Evolutionary conservation across 2,113 vertebrate species (phyloP).

Genomic region (Puma concolor): DNA sequence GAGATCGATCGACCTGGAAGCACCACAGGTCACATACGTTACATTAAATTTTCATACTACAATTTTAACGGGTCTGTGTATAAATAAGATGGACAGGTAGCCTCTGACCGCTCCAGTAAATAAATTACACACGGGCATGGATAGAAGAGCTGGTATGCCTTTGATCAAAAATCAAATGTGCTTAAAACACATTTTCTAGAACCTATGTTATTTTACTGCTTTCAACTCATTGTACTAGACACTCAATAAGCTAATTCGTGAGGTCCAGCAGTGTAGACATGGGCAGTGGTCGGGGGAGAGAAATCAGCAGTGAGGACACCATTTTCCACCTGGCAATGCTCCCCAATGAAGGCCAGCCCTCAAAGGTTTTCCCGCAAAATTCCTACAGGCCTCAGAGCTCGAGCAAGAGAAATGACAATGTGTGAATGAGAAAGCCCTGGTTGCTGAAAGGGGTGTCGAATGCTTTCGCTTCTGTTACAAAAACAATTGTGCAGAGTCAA

Average conservation of each 20-base stretch:
- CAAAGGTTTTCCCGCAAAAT: too few relatives aligned
- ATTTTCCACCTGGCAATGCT: not conserved
- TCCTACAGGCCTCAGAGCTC: not conserved
- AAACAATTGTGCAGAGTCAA: not conserved
- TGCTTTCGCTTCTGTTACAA: not conserved
- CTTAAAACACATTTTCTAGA: not conserved
- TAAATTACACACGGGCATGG: not conserved
- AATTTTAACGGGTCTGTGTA: not conserved
- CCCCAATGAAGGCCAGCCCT: not conserved
- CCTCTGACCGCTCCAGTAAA: not conserved
- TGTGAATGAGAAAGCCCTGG: not conserved
- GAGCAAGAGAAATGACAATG: not conserved
- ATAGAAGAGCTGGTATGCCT: not conserved
- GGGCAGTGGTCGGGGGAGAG: accelerated
- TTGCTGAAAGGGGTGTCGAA: too few relatives aligned
- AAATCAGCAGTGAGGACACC: accelerated
- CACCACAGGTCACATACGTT: accelerated
- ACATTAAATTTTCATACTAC: not conserved
- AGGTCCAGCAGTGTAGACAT: not conserved
- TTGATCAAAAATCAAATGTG: not conserved
- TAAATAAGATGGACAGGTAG: not conserved
- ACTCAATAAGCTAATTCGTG: not conserved
- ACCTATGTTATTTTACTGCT: not conserved
- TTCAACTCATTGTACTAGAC: not conserved
- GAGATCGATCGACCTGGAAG: not conserved